Evolutionary conservation across 2,113 vertebrate genomes (phyloP).

Genomic region (Trichechus manatus): DNA sequence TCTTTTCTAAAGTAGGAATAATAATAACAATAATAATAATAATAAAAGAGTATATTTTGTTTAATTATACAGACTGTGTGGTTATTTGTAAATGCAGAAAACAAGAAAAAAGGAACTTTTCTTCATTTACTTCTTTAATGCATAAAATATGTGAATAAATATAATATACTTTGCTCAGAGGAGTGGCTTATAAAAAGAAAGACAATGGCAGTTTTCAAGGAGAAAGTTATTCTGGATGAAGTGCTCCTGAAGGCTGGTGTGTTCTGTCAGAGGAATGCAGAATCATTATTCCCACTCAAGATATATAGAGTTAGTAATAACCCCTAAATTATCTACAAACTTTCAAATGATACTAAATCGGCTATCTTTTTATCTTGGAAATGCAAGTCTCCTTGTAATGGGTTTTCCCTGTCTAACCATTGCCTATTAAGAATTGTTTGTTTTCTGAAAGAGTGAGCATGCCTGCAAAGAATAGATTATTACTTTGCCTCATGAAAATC

Average conservation of each 20-base stretch:
- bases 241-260: background rate
- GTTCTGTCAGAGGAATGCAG: slow-evolving; percentile 9
- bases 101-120: background rate
- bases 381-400: slow-evolving; percentile 38
- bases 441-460: slow-evolving; percentile 45
- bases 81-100: background rate
- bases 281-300: slow-evolving; percentile 32
- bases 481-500: slow-evolving; percentile 76
- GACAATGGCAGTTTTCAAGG: background rate
- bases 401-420: slow-evolving; percentile 19
- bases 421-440: slow-evolving; percentile 14
- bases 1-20: background rate
- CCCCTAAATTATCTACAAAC: slow-evolving; percentile 73
- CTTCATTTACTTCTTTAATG: background rate
- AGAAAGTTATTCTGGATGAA: background rate
- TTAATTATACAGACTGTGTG: background rate
- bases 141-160: background rate
- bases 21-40: background rate
- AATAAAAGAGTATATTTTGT: background rate
- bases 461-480: slow-evolving; percentile 71
- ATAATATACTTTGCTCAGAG: background rate
- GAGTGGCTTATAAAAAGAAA: background rate
- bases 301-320: slow-evolving; percentile 63
- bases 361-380: slow-evolving; percentile 72
- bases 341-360: slow-evolving; percentile 15